A percentile compares a stretch with the other conserved stretches of the same genome.
Conservation (phyloP, 2,113 vertebrate genomes). For the Pedetes capensis region DNA sequence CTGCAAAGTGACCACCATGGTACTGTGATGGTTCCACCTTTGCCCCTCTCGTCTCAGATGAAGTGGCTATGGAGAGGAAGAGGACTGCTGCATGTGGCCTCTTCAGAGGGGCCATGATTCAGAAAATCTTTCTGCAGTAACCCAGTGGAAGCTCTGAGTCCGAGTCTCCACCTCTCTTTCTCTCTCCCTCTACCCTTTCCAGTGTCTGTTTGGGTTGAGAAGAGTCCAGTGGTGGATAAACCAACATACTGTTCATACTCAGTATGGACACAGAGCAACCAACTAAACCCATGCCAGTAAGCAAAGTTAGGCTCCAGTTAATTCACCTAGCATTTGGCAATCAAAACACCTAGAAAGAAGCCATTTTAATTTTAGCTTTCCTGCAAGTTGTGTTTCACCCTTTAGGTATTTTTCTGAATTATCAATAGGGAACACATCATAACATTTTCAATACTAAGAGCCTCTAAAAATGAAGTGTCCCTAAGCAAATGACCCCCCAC, state of each 20-base stretch:
- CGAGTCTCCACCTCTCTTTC: not conserved
- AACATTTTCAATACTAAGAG: not conserved
- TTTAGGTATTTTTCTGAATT: not conserved
- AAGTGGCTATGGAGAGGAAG: rapidly evolving
- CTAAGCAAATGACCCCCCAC: not conserved
- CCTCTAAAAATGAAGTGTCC: not conserved
- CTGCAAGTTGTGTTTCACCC: not conserved
- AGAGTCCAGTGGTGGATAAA: not conserved
- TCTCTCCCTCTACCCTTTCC: not conserved
- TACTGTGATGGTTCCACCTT: rapidly evolving
- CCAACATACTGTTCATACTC: not conserved
- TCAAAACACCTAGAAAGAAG: not conserved
- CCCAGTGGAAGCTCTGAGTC: not conserved
- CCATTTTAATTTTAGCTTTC: not conserved
- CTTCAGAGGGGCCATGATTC: not conserved
- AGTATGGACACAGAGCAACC: not conserved
- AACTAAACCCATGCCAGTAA: not conserved
- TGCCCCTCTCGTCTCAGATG: rapidly evolving
- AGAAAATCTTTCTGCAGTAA: not conserved
- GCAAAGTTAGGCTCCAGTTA: not conserved
- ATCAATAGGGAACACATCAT: not conserved
- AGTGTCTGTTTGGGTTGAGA: not conserved
- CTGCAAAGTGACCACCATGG: not conserved
- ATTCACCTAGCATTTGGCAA: not conserved
- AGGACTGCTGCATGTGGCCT: rapidly evolving